These are phyloP conservation scores for Prosapia bicincta DNA, from an alignment of 2,888 invertebrate species.

Conservation along the genomic window DNA sequence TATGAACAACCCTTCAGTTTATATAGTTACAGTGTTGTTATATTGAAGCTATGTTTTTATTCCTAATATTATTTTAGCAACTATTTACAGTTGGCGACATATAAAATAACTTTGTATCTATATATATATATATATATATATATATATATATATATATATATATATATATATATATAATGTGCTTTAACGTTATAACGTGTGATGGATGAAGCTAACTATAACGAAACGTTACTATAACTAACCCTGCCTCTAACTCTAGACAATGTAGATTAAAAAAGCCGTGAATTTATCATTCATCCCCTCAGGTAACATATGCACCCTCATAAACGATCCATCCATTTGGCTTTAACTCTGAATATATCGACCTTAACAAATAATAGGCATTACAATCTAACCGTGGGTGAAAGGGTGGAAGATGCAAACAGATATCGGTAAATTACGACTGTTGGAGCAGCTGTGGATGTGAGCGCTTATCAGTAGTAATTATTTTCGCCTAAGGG, in stretches of 20 bases:
- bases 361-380: neutral
- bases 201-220: too few relatives aligned
- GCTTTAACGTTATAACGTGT: too few relatives aligned
- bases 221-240: too few relatives aligned
- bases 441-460: neutral
- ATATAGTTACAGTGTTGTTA: too few relatives aligned
- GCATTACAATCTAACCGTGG: neutral
- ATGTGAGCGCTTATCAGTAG: constrained; percentile 16
- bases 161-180: too few relatives aligned
- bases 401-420: neutral
- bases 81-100: too few relatives aligned
- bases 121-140: too few relatives aligned
- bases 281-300: neutral
- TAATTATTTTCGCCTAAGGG: constrained; percentile 27
- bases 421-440: neutral
- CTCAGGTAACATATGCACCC: neutral
- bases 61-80: too few relatives aligned
- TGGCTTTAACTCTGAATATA: neutral
- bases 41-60: too few relatives aligned
- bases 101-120: too few relatives aligned
- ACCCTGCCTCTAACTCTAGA: neutral
- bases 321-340: neutral
- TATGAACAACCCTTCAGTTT: too few relatives aligned
- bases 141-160: too few relatives aligned
- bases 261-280: neutral